Evolutionary conservation across 2,888 invertebrate species (phyloP).

Genomic region (Spicauda simplicius): DNA sequence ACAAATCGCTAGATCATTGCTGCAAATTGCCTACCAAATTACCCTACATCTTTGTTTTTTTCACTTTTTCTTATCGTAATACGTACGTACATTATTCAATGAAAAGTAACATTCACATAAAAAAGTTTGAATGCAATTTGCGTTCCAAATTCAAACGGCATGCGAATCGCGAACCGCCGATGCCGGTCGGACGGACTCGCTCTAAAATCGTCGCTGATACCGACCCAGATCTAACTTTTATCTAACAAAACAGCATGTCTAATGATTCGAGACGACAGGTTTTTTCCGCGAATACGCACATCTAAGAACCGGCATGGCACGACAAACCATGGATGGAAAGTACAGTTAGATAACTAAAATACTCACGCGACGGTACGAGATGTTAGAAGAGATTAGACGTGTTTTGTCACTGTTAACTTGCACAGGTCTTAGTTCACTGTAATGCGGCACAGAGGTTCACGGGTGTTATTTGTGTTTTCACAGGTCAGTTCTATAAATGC

Average conservation of each 20-base stretch:
- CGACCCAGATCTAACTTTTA: slow-evolving; percentile 58
- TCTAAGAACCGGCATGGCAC: slow-evolving; percentile 61
- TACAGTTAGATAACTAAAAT: slow-evolving; percentile 77
- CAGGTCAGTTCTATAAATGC: slow-evolving; percentile 59
- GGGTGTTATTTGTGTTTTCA: slow-evolving; percentile 56
- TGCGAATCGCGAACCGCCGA: slow-evolving; percentile 24
- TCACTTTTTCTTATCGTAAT: slow-evolving; percentile 11
- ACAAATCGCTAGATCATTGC: slow-evolving; percentile 21
- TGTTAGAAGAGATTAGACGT: slow-evolving; percentile 58
- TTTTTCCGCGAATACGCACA: slow-evolving; percentile 71
- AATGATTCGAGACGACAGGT: slow-evolving; percentile 59
- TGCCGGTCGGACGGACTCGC: slow-evolving; percentile 36
- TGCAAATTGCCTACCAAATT: slow-evolving; percentile 30
- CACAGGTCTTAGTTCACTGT: slow-evolving; percentile 63
- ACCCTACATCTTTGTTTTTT: slow-evolving; percentile 5
- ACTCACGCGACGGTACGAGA: slow-evolving; percentile 67
- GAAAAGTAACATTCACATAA: slow-evolving; percentile 8
- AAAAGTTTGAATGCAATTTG: slow-evolving; percentile 32
- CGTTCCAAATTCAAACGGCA: slow-evolving; percentile 36
- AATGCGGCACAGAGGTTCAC: slow-evolving; percentile 59
- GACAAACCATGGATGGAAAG: slow-evolving; percentile 68
- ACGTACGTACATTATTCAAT: background rate
- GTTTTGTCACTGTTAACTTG: slow-evolving; percentile 53
- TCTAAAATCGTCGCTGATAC: slow-evolving; percentile 39
- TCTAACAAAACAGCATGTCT: slow-evolving; percentile 50